Conservation (phyloP, 2,113 vertebrate species). For the Tylochromis polylepis region DNA sequence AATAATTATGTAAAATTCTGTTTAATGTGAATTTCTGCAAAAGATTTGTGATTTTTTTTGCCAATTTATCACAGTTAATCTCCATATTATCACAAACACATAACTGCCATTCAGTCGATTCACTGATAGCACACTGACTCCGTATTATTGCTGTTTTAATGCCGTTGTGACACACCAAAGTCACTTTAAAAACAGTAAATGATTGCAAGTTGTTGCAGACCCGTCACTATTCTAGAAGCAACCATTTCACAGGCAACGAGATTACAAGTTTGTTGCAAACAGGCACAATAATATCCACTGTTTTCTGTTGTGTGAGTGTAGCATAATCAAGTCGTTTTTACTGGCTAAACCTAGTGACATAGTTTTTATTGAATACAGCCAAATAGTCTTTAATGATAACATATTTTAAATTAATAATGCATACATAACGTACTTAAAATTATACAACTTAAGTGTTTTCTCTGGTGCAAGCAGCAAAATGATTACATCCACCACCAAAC, state of each 20-base stretch:
- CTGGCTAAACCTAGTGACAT: neutral
- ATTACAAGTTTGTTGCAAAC: neutral
- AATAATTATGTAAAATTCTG: neutral
- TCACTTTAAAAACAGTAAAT: neutral
- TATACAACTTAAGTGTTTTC: neutral
- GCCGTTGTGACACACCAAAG: neutral
- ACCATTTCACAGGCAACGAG: neutral
- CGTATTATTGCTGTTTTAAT: neutral
- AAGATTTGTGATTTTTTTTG: neutral
- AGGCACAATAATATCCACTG: neutral
- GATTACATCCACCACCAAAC: neutral
- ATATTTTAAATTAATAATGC: neutral
- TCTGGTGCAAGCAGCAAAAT: neutral
- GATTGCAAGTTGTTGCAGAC: neutral
- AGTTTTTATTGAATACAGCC: neutral
- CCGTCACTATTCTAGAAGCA: neutral
- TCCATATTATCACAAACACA: neutral
- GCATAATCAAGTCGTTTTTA: neutral
- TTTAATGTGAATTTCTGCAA: neutral
- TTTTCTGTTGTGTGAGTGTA: neutral
- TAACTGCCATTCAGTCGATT: neutral
- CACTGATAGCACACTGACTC: neutral
- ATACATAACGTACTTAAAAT: neutral
- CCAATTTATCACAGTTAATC: neutral
- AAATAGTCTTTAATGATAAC: neutral